A percentile compares a stretch with the other conserved stretches of the same genome.
Conservation (phyloP, 1,140 invertebrate genomes). For the Pseudomyrmex pallidus region DNA sequence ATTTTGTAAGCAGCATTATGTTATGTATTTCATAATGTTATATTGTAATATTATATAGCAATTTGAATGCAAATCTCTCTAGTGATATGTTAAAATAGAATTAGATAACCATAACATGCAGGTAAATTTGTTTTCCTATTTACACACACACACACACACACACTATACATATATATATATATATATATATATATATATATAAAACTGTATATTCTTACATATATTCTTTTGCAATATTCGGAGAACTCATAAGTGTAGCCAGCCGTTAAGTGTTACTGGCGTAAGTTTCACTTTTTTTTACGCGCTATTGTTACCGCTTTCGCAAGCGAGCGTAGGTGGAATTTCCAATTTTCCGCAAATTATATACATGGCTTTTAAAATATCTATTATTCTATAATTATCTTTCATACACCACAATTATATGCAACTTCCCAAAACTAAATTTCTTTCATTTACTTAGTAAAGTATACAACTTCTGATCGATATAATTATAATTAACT, state of each 20-base stretch:
- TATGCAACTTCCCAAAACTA: too few relatives aligned
- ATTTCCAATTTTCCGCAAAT: slow-evolving; percentile 33
- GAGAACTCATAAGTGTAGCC: slow-evolving; percentile 28
- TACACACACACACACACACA: too few relatives aligned
- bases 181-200: too few relatives aligned
- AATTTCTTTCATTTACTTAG: too few relatives aligned
- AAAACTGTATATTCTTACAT: too few relatives aligned
- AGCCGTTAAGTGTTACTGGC: slow-evolving; percentile 49
- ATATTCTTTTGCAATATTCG: slow-evolving; percentile 21
- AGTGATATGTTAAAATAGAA: not conserved
- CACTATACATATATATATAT: too few relatives aligned
- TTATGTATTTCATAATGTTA: not conserved
- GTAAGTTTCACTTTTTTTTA: slow-evolving; percentile 65
- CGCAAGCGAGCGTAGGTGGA: slow-evolving; percentile 5
- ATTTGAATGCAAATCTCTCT: not conserved
- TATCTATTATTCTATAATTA: not conserved
- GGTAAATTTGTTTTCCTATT: slow-evolving; percentile 45
- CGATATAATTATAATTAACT: not conserved
- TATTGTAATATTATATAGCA: not conserved
- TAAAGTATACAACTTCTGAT: too few relatives aligned
- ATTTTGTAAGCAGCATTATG: not conserved
- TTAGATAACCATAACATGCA: not conserved
- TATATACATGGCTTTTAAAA: not conserved
- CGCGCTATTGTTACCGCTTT: slow-evolving; percentile 30
- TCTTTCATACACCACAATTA: not conserved